Evolutionary conservation across 2,888 invertebrate species (phyloP).

Genomic region (Caenorhabditis imperialis): DNA sequence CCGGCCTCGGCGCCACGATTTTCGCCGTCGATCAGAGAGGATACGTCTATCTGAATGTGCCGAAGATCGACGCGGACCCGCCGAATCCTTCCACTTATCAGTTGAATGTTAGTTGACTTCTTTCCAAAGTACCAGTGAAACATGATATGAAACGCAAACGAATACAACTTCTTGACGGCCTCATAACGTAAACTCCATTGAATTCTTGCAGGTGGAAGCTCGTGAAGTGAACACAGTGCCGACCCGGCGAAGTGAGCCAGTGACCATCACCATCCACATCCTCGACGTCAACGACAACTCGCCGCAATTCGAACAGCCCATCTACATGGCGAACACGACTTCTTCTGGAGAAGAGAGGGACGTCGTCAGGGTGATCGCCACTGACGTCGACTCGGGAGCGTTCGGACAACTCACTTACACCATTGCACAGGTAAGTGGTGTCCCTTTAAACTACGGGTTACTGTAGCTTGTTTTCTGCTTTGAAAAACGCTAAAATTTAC

Average conservation of each 20-base stretch:
- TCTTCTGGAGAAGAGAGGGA: conserved; percentile 62
- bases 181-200: too few species aligned
- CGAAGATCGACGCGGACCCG: conserved; percentile 74
- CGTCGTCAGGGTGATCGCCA: conserved; percentile 64
- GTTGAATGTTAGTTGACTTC: conserved; percentile 66
- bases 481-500: too few species aligned
- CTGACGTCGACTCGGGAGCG: conserved; percentile 71
- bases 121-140: background rate
- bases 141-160: too few species aligned
- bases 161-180: too few species aligned
- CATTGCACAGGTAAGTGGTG: conserved; percentile 62
- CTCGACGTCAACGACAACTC: conserved; percentile 76
- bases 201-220: conserved; percentile 71
- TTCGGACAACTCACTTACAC: conserved; percentile 69
- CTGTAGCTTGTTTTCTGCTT: too few species aligned
- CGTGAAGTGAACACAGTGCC: conserved; percentile 77
- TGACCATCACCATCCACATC: conserved; percentile 76
- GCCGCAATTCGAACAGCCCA: conserved; percentile 71
- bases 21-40: conserved; percentile 78
- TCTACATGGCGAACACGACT: conserved; percentile 74
- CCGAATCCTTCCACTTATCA: conserved; percentile 75
- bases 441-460: too few species aligned
- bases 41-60: conserved; percentile 76
- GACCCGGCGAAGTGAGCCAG: conserved; percentile 70
- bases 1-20: conserved; percentile 76